Conservation (phyloP, 2,113 vertebrate species). For the Platysternon megacephalum region DNA sequence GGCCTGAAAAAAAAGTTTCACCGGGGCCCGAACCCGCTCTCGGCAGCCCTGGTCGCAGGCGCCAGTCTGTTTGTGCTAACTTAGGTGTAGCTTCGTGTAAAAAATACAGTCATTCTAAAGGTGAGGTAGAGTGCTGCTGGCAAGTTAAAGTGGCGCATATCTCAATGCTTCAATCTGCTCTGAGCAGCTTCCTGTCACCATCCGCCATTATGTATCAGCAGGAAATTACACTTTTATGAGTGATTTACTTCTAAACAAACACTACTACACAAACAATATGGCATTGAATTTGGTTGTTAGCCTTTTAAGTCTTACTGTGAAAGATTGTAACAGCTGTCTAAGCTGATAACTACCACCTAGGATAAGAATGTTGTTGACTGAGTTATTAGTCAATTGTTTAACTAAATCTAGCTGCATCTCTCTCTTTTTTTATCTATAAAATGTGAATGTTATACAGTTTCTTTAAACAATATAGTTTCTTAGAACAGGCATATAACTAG, state of each 20-base stretch:
- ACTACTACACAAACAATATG: slow-evolving; percentile 90
- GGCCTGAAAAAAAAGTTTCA: too few relatives aligned
- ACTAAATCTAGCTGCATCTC: slow-evolving; percentile 72
- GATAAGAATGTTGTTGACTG: slow-evolving; percentile 78
- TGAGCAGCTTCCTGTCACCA: slow-evolving; percentile 84
- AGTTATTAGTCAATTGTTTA: slow-evolving; percentile 76
- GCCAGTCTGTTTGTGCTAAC: slow-evolving; percentile 6
- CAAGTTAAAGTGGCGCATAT: slow-evolving; percentile 65
- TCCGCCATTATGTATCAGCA: slow-evolving; percentile 86
- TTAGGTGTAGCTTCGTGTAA: slow-evolving; percentile 49
- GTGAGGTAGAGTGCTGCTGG: slow-evolving; percentile 43
- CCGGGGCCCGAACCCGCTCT: too few relatives aligned
- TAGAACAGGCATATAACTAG: slow-evolving; percentile 24
- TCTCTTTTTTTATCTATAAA: slow-evolving; percentile 36
- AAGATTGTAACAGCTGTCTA: slow-evolving; percentile 82
- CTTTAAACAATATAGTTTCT: slow-evolving; percentile 71
- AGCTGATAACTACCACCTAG: slow-evolving; percentile 84
- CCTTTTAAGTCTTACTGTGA: slow-evolving; percentile 84
- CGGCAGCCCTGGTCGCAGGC: too few relatives aligned
- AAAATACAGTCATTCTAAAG: slow-evolving; percentile 43
- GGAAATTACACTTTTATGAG: slow-evolving; percentile 91
- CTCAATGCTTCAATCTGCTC: slow-evolving; percentile 82
- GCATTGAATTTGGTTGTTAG: slow-evolving; percentile 83
- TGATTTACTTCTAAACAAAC: slow-evolving; percentile 96
- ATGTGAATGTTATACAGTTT: slow-evolving; percentile 58